Base-by-base conservation (phyloP, 2,797 vertebrate species). In the Gypaetus barbatus region DNA sequence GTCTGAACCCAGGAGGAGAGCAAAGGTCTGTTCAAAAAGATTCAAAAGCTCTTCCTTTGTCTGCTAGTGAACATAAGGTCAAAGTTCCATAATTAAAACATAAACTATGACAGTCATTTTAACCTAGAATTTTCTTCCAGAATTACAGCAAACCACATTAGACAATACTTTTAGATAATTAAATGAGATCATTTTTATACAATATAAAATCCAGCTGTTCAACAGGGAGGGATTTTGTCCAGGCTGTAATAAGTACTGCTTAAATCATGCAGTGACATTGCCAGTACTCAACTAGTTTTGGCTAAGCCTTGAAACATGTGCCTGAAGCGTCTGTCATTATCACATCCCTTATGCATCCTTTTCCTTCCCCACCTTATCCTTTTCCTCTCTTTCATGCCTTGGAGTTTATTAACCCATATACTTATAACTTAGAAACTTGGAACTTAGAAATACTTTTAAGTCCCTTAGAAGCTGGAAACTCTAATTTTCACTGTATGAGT, bases 191-290 rank as follows among this genome's bases (percentile, higher is more conserved):
- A 56, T 56, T 94, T 94, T 87, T 75, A 11, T 51, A 24, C 39
- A 48, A 66, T 56, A 79, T 75, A 65, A 96, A 95, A 87, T 84
- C 11, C 80, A 95, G 64, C 60, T 93, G 70, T 95, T 95, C 66
- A 77, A 37, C 11, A 69, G 31, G 30, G 35, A 33, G 14, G 52
- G 23, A 70, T 91, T 89, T 61, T 79, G 48, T 70, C 31, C 21
- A n/a, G 54, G 19, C 13, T 64, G 6, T 49, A 70, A 89, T 1
- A 91, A 16, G 14, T 44, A 61, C 18, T 66, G 43, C 30, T 85
- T 87, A 84, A 81, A 90, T 86, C 44, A 71, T 71, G 30, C 17
- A 49, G 14, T 86, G 66, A 69, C 22, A n/a, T 43, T 94, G 58
- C 23, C 39, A 56, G 7, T 79, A 37, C 60, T 91, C 63, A 63